phyloP scores from a whole-genome alignment of 2,113 vertebrate species.

The Cynopterus brachyotis region DNA sequence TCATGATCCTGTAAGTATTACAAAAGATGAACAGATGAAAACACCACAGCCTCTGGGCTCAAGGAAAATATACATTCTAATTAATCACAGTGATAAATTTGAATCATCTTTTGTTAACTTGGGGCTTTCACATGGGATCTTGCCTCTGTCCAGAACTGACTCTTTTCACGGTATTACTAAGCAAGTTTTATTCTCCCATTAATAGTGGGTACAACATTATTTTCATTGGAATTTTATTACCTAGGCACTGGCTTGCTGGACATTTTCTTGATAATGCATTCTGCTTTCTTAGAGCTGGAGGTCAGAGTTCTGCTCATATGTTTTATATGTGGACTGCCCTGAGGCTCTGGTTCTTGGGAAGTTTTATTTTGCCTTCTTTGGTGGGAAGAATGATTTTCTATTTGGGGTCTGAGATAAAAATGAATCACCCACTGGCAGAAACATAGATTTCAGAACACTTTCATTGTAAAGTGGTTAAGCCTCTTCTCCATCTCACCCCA shows the following conservation, averaged over 20 bases:
- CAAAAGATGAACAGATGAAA: background rate
- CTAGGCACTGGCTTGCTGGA: background rate
- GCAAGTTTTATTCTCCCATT: background rate
- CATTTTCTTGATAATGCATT: background rate
- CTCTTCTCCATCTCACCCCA: background rate
- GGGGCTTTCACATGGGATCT: background rate
- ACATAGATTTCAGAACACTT: background rate
- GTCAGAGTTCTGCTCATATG: background rate
- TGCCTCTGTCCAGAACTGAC: background rate
- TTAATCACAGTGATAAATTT: background rate
- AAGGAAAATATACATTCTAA: background rate
- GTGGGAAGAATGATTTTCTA: background rate
- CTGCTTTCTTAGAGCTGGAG: background rate
- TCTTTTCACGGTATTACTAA: background rate
- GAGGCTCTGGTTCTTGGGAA: background rate
- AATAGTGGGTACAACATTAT: background rate
- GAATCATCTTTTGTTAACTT: background rate
- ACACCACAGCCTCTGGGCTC: background rate
- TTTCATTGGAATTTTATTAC: constrained; percentile 3
- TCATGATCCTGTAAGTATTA: background rate
- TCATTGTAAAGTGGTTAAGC: background rate
- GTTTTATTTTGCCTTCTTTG: background rate
- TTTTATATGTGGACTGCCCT: background rate
- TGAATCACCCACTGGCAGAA: background rate
- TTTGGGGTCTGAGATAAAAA: background rate